These are phyloP conservation scores for Halisarca cf. caerulea DNA, from an alignment of 37 sponge, comb jelly and placozoan species.

Conservation along the genomic window DNA sequence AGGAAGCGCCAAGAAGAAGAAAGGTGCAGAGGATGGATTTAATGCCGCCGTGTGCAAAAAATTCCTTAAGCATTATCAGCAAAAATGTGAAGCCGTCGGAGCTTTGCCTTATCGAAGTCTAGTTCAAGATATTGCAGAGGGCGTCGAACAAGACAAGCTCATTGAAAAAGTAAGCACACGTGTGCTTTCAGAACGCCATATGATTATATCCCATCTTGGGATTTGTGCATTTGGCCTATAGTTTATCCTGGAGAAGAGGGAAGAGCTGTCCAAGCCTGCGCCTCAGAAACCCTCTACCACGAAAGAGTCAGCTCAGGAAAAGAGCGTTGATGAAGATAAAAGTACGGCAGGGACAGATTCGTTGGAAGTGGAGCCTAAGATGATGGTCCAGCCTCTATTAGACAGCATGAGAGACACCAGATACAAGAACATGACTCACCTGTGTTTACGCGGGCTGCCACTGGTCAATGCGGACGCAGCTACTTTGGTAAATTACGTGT, in stretches of 20 bases:
- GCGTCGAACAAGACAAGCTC: slow-evolving; percentile 39
- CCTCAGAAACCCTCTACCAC: not conserved
- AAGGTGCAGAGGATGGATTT: slow-evolving; percentile 4
- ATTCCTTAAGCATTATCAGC: slow-evolving; percentile 51
- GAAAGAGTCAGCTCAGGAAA: not conserved
- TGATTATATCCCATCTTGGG: not conserved
- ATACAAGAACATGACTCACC: not conserved
- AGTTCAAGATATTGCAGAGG: not conserved
- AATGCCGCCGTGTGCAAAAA: slow-evolving; percentile 36
- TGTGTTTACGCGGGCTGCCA: not conserved
- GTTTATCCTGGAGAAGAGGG: slow-evolving; percentile 6
- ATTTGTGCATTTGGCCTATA: not conserved
- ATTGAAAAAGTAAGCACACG: slow-evolving; percentile 24
- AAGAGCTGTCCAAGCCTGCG: not conserved
- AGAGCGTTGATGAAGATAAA: not conserved
- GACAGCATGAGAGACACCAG: not conserved
- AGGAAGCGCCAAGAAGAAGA: slow-evolving; percentile 26
- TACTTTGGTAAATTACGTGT: not conserved
- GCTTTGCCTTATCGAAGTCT: not conserved
- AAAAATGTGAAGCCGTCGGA: not conserved
- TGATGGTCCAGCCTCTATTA: not conserved
- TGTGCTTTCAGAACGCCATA: not conserved
- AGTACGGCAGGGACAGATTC: not conserved
- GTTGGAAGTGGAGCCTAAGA: not conserved
- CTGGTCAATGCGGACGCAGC: slow-evolving; percentile 17